A percentile compares a stretch with the other conserved stretches of the same genome.
These are phyloP conservation scores for Microcebus jonahi DNA, from an alignment of 2,113 vertebrate genomes.

Conservation along the genomic window DNA sequence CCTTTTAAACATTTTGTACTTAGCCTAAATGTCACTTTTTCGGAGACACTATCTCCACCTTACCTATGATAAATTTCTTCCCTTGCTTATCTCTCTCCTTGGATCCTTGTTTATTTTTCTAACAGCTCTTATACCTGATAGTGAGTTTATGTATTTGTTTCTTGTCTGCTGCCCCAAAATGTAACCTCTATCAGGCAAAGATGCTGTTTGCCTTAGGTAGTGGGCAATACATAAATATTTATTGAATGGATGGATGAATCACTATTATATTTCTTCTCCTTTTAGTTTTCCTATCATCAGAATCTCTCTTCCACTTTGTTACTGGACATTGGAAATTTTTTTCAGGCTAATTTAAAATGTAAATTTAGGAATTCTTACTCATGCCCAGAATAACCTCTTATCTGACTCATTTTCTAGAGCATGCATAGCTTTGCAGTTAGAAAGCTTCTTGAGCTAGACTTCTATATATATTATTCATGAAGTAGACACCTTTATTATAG, in stretches of 20 bases:
- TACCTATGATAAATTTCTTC: background rate
- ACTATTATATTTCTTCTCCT: background rate
- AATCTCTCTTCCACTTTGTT: background rate
- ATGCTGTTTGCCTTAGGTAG: background rate
- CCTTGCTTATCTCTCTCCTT: background rate
- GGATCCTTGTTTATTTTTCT: background rate
- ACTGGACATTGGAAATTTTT: background rate
- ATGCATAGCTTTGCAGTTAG: background rate
- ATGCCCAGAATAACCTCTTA: background rate
- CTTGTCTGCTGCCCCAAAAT: background rate
- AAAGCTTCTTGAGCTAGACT: background rate
- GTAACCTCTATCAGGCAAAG: background rate
- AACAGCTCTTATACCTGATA: background rate
- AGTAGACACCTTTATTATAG: background rate
- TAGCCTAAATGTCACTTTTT: background rate
- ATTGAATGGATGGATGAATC: background rate
- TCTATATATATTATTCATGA: background rate
- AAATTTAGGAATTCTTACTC: conserved; percentile 16
- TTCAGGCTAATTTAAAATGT: background rate
- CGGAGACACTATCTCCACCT: background rate
- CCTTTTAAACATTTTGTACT: background rate
- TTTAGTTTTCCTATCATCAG: background rate
- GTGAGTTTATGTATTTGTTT: background rate
- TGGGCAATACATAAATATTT: background rate
- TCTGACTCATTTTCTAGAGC: background rate